These are phyloP conservation scores for Ctena decussata DNA, from an alignment of 2,888 invertebrate species.

Conservation along the genomic window DNA sequence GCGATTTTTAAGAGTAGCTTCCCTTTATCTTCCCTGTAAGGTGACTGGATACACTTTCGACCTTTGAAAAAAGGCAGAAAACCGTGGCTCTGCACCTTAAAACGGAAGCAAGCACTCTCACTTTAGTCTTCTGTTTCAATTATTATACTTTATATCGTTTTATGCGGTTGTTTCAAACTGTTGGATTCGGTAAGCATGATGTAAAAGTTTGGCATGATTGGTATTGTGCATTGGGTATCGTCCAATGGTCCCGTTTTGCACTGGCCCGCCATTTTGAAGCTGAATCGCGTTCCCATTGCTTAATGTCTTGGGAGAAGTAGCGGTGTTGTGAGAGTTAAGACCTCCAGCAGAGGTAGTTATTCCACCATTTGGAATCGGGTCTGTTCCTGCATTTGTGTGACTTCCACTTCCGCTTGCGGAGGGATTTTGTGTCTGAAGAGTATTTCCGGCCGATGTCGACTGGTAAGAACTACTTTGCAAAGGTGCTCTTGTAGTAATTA, in stretches of 20 bases:
- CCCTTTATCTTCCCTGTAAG: neutral
- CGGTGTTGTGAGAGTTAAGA: slow-evolving; percentile 58
- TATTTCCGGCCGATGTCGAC: slow-evolving; percentile 40
- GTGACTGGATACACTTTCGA: neutral
- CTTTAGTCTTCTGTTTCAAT: neutral
- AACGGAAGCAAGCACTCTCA: neutral
- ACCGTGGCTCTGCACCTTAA: neutral
- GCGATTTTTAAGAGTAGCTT: too few relatives aligned
- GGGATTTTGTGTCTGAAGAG: slow-evolving; percentile 30
- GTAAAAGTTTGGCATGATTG: slow-evolving; percentile 71
- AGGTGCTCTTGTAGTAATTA: slow-evolving; percentile 52
- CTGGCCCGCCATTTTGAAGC: slow-evolving; percentile 61
- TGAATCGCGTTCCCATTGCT: slow-evolving; percentile 51
- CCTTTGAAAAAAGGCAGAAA: neutral
- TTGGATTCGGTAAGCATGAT: slow-evolving; percentile 72
- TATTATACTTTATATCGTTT: neutral
- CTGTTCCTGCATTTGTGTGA: slow-evolving; percentile 19
- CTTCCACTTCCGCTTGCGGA: slow-evolving; percentile 10
- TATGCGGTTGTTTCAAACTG: slow-evolving; percentile 74
- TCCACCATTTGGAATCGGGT: slow-evolving; percentile 58
- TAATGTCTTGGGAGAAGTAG: slow-evolving; percentile 49
- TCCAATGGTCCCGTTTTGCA: slow-evolving; percentile 47
- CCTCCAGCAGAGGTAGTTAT: slow-evolving; percentile 66
- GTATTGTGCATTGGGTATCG: slow-evolving; percentile 63
- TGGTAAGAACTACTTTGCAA: slow-evolving; percentile 48